Base-by-base conservation (phyloP, 2,888 invertebrate species). In the Cerceris rybyensis region DNA sequence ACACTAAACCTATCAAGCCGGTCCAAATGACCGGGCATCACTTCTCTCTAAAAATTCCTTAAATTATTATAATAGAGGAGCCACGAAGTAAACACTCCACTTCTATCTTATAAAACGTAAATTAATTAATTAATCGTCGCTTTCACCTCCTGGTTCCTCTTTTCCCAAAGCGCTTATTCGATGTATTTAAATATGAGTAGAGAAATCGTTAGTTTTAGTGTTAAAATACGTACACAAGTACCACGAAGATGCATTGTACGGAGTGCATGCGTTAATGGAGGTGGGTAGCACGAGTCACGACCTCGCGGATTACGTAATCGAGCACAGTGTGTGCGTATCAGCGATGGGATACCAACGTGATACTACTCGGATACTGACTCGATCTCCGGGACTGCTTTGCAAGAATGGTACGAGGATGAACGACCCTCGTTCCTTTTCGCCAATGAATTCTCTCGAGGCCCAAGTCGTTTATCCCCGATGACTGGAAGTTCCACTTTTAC, bases 241-340 rank as follows among this genome's bases (percentile, higher is more conserved):
- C 63, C 54, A 14, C 17, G 8, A 73, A 55, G 8, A 5, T 41
- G 46, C 52, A 46, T 57, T 68, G 52, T 43, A 68, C 28, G 46
- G 16, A 64, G 50, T 50, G 77, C 69, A 65, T 74, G 70, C 63
- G 81, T 82, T 82, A 80, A 82, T 75, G 75, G 75, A 77, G 76
- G 73, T 61, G 79, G 67, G 70, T 71, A 75, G 77, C 71, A 60
- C 77, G 81, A 85, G 81, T 81, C 83, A 85, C 79, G 84, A 85
- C 75, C 84, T 75, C 79, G 67, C 59, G 73, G 83, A 83, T 85
- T 85, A 83, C 81, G 84, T 85, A 84, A 84, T 73, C 73, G 57
- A 66, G 68, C 67, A 72, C 71, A 70, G 66, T 60, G 64, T 60
- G 71, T 59, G 63, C 65, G 41, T 76, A 78, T 78, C 82, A 52